Evolutionary conservation across 2,797 vertebrate species (phyloP), one percentile per base, ranked within the genome.

Genomic region (Cephalopachus bancanus): DNA sequence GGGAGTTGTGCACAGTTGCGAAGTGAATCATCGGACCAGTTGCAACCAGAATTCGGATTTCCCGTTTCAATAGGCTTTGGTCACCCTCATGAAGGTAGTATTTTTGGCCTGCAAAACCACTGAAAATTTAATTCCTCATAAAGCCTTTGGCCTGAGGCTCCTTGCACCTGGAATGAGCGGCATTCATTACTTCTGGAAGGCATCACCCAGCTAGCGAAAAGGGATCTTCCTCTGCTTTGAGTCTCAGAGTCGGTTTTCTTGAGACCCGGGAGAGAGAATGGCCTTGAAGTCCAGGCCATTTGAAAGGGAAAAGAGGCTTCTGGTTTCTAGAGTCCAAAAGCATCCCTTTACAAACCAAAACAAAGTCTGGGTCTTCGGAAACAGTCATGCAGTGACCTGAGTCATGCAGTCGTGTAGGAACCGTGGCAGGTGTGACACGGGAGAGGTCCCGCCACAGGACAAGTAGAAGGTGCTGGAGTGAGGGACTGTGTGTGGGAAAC

Each of bases 321-420:
- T 24, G 11, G 17, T n/a, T 83, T 57, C 57, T 83, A 86, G 75
- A 67, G 83, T 94, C n/a, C 15, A 17, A 87, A 86, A 62, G 1
- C 17, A 44, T 33, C 28, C 30, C 60, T 91, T 93, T 89, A 67
- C 5, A 95, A 95, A 83, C 20, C 8, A 91, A 93, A 74, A 5
- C 16, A 81, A 90, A 83, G 12, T 92, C 85, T 72, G 83, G 80
- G 83, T 89, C 53, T 83, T 92, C 51, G 57, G 89, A 95, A 92
- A 51, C 53, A 97, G 30, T 65, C 76, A 80, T 95, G 44, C 3
- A 96, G 76, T 44, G 44, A 44, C 44, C 44, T 44, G 44, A 44
- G 44, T 44, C 28, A 24, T 81, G 10, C 49, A 15, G 12, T 67
- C 57, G 59, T 90, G 60, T 74, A 83, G 59, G 93, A 80, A 62